Conservation (phyloP, 2,797 vertebrate genomes). For the Sebastes hubbsi region DNA sequence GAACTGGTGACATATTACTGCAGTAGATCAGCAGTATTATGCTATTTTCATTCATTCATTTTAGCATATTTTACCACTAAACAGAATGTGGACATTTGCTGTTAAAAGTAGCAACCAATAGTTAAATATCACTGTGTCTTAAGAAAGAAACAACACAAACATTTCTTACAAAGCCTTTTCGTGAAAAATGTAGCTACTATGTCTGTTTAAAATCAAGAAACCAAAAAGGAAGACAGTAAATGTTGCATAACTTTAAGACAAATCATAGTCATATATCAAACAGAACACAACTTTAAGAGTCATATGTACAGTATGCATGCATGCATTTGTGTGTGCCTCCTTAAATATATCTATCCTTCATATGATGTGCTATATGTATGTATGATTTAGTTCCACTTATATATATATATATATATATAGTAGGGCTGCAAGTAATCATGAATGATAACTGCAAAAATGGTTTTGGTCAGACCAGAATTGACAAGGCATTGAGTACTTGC, state of each 20-base stretch:
- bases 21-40: neutral
- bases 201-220: neutral
- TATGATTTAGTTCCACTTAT: neutral
- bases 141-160: neutral
- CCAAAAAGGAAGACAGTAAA: neutral
- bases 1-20: neutral
- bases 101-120: neutral
- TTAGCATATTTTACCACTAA: neutral
- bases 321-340: neutral
- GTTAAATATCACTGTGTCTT: neutral
- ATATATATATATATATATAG: too few relatives aligned
- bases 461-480: too few relatives aligned
- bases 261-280: neutral
- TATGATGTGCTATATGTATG: neutral
- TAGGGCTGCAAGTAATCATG: neutral
- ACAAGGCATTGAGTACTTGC: too few relatives aligned
- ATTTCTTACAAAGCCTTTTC: neutral
- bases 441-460: neutral
- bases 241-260: neutral
- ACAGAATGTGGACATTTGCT: neutral
- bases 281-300: neutral
- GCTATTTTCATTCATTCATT: neutral
- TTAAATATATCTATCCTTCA: neutral
- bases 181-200: neutral
- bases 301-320: neutral